Conservation (phyloP, 2,797 vertebrate genomes). For the Alectoris magna region DNA sequence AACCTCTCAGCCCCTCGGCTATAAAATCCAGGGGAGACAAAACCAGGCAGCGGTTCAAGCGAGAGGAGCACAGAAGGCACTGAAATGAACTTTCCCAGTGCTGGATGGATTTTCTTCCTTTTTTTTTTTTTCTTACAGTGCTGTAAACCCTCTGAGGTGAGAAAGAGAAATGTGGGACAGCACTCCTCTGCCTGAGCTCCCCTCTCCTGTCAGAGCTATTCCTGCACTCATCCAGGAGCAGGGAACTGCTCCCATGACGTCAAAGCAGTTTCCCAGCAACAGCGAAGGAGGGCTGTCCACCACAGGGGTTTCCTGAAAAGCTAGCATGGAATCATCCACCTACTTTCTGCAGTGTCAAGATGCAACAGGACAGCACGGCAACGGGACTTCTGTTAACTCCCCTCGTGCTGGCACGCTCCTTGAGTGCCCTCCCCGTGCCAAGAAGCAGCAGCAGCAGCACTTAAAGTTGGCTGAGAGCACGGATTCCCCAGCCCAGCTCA, state of each 20-base stretch:
- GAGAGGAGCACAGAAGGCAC: neutral
- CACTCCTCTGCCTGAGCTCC: neutral
- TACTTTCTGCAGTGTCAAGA: constrained; percentile 64
- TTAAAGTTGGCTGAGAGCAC: neutral
- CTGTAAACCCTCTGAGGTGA: neutral
- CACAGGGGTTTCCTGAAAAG: constrained; percentile 87
- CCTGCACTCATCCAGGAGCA: constrained; percentile 44
- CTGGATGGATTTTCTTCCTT: neutral
- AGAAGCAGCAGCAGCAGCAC: neutral
- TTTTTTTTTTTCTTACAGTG: too few relatives aligned
- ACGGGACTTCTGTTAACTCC: constrained; percentile 62
- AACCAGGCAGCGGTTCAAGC: neutral
- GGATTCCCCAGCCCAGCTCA: neutral
- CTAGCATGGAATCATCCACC: constrained; percentile 74
- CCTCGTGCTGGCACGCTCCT: neutral
- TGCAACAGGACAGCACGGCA: neutral
- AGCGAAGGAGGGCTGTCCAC: constrained; percentile 80
- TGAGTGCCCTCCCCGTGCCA: neutral
- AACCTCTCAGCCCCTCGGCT: neutral
- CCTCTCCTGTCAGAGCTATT: constrained; percentile 35
- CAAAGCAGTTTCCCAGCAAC: constrained; percentile 82
- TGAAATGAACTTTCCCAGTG: neutral
- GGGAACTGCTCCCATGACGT: constrained; percentile 82
- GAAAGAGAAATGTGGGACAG: neutral
- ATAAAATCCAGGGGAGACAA: neutral